These are phyloP conservation scores for Acrobasis suavella DNA, from an alignment of 2,888 invertebrate genomes.

Conservation along the genomic window DNA sequence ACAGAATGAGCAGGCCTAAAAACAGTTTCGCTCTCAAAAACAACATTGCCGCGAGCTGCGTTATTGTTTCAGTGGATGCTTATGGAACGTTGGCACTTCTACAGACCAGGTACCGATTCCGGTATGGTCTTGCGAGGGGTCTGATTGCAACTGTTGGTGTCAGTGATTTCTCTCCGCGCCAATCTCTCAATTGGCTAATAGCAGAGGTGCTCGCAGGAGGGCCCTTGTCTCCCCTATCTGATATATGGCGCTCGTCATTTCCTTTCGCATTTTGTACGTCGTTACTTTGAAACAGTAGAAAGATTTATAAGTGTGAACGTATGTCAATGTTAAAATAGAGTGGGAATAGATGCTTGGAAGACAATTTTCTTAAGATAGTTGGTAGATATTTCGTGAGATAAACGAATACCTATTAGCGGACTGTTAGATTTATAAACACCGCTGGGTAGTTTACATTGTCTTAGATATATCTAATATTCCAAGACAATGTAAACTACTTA, in stretches of 20 bases:
- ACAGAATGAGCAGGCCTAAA: conserved; percentile 48
- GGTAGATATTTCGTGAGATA: background rate
- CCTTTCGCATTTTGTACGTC: conserved; percentile 59
- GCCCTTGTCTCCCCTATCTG: conserved; percentile 72
- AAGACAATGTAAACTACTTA: no score
- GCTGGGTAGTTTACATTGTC: no score
- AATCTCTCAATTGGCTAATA: conserved; percentile 78
- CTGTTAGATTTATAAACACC: no score
- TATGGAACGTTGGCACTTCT: conserved; percentile 26
- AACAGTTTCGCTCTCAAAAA: conserved; percentile 47
- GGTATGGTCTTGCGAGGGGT: conserved; percentile 49
- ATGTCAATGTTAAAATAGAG: conserved; percentile 34
- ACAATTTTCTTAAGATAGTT: conserved; percentile 27
- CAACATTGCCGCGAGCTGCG: conserved; percentile 45
- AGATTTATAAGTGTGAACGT: conserved; percentile 38
- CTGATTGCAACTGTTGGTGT: conserved; percentile 54
- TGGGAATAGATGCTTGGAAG: background rate
- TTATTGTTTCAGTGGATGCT: conserved; percentile 23
- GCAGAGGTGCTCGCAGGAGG: conserved; percentile 64
- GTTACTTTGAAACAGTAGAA: conserved; percentile 40
- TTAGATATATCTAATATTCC: no score
- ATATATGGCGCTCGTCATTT: conserved; percentile 61
- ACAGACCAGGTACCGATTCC: conserved; percentile 28
- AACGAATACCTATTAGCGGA: no score
- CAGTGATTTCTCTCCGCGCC: conserved; percentile 57